Evolutionary conservation across 2,888 invertebrate species (phyloP).

Genomic region (Coremacera marginata): DNA sequence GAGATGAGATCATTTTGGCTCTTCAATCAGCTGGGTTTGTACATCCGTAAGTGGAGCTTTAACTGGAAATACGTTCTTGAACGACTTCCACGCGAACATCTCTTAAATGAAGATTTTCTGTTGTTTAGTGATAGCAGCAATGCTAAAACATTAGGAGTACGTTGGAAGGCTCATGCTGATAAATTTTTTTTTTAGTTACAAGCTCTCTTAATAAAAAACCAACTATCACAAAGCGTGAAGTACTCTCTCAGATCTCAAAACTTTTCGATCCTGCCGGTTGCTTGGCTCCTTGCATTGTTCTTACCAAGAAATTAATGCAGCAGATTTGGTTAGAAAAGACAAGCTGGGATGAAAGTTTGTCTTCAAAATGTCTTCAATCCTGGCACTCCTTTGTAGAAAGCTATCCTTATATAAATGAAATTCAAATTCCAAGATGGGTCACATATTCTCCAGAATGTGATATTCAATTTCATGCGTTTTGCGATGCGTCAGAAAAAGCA

Average conservation of each 20-base stretch:
- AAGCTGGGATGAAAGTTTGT: neutral
- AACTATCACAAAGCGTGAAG: slow-evolving; percentile 33
- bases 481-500: too few relatives aligned
- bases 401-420: slow-evolving; percentile 17
- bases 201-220: neutral
- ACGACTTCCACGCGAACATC: slow-evolving; percentile 25
- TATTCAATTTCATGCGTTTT: too few relatives aligned
- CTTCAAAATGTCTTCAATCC: too few relatives aligned
- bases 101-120: slow-evolving; percentile 27
- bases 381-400: neutral
- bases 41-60: slow-evolving; percentile 30
- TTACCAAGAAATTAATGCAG: slow-evolving; percentile 20
- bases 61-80: slow-evolving; percentile 8
- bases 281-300: slow-evolving; percentile 9
- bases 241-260: slow-evolving; percentile 16
- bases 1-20: slow-evolving; percentile 29
- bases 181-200: slow-evolving; percentile 16
- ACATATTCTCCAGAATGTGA: too few relatives aligned
- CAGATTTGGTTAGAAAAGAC: slow-evolving; percentile 8
- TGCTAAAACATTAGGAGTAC: slow-evolving; percentile 39
- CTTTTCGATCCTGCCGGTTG: slow-evolving; percentile 25
- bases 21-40: slow-evolving; percentile 28
- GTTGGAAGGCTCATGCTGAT: slow-evolving; percentile 39
- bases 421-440: too few relatives aligned
- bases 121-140: slow-evolving; percentile 30